phyloP scores from a whole-genome alignment of 2,113 vertebrate species.

The Caloenas nicobarica region DNA sequence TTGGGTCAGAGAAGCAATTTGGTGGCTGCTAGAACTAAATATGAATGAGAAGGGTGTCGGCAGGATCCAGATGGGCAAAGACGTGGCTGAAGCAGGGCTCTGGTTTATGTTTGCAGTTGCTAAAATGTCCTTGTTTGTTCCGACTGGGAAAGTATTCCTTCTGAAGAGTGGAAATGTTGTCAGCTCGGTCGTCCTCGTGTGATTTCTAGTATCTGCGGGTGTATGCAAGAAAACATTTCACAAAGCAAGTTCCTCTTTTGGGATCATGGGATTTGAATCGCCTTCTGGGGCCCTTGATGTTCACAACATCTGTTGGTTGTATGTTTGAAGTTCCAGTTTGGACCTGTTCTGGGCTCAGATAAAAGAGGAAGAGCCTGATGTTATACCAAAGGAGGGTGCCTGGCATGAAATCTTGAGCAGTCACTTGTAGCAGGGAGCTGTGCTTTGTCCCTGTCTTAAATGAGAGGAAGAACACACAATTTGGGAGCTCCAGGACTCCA shows the following conservation, averaged over 20 bases:
- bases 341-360: constrained; percentile 44
- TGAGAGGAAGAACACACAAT: background rate
- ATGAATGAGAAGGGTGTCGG: background rate
- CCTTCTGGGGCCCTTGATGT: constrained; percentile 15
- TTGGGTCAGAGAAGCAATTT: background rate
- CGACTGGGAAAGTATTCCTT: background rate
- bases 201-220: constrained; percentile 35
- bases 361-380: constrained; percentile 56
- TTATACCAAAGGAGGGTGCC: background rate
- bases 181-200: background rate
- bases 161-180: constrained; percentile 35
- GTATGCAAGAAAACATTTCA: constrained; percentile 33
- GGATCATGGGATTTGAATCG: constrained; percentile 56
- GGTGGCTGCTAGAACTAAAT: background rate
- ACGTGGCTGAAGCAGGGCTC: background rate
- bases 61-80: background rate
- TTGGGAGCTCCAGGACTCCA: background rate
- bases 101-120: background rate
- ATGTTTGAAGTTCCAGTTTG: constrained; percentile 61
- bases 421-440: background rate
- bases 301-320: constrained; percentile 58
- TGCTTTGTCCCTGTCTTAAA: background rate
- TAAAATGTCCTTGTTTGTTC: constrained; percentile 19
- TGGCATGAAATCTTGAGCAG: background rate
- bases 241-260: constrained; percentile 61